Conservation (phyloP, 2,113 vertebrate species). For the Pyrgilauda ruficollis region DNA sequence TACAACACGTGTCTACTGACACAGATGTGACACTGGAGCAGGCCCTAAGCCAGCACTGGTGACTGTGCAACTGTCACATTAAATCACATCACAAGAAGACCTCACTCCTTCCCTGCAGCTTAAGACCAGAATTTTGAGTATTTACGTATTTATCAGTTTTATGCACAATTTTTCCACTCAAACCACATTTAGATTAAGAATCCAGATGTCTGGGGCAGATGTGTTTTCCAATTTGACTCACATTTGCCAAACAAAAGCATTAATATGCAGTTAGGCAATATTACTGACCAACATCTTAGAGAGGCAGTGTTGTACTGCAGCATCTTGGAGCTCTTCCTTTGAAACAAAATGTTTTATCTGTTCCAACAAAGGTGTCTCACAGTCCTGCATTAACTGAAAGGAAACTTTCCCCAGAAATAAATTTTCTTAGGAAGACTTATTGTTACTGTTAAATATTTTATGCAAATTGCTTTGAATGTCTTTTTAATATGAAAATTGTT, state of each 20-base stretch:
- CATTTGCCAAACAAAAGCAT: not conserved
- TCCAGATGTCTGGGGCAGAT: not conserved
- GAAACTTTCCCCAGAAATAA: not conserved
- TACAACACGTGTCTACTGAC: accelerated
- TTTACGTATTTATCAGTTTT: not conserved
- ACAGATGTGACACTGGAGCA: not conserved
- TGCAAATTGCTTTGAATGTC: not conserved
- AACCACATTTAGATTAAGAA: not conserved
- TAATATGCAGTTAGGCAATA: not conserved
- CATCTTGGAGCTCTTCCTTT: not conserved
- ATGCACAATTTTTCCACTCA: not conserved
- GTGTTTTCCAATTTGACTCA: not conserved
- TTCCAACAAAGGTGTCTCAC: not conserved
- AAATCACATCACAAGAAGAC: not conserved
- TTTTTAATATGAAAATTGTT: not conserved
- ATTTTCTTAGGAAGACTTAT: not conserved
- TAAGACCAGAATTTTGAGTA: not conserved
- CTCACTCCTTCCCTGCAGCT: not conserved
- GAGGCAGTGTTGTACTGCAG: not conserved
- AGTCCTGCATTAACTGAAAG: not conserved
- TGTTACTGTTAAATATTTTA: not conserved
- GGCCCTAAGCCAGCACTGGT: not conserved
- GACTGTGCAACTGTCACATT: not conserved
- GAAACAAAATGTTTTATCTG: not conserved
- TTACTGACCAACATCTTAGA: not conserved